Evolutionary conservation across 1,140 invertebrate genomes (phyloP).

Genomic region (Pseudomyrmex gracilis): DNA sequence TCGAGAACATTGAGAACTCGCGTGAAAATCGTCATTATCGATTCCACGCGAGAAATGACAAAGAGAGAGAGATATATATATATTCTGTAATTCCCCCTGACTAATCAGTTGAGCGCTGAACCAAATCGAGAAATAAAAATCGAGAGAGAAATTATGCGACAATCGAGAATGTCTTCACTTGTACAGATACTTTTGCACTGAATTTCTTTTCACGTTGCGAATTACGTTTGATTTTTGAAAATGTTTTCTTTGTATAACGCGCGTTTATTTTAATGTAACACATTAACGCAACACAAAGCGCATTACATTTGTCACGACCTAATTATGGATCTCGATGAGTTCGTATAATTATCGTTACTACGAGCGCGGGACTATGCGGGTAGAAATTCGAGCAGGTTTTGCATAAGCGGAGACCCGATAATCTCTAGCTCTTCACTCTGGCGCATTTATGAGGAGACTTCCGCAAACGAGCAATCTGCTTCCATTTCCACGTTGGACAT

Average conservation of each 20-base stretch:
- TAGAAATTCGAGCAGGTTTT: slow-evolving; percentile 45
- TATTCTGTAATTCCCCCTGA: background rate
- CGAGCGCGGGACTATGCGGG: background rate
- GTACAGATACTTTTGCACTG: background rate
- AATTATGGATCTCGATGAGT: background rate
- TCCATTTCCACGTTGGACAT: slow-evolving; percentile 60
- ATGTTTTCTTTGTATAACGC: too few relatives aligned
- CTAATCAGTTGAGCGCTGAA: background rate
- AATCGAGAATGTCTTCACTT: background rate
- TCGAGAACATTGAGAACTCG: slow-evolving; percentile 1
- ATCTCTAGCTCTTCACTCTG: slow-evolving; percentile 38
- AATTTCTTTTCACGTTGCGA: background rate
- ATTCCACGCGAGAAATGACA: background rate
- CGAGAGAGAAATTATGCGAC: background rate
- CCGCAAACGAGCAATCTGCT: slow-evolving; percentile 45
- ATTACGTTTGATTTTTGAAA: background rate
- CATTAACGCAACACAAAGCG: background rate
- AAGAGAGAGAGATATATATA: background rate
- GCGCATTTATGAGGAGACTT: slow-evolving; percentile 54
- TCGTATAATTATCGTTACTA: slow-evolving; percentile 3
- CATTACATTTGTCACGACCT: background rate
- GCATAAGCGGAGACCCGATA: slow-evolving; percentile 32
- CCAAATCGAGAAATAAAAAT: background rate
- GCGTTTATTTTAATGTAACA: too few relatives aligned
- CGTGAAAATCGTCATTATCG: slow-evolving; percentile 22